Conservation (phyloP, 2,797 vertebrate genomes). For the Botia almorhae region DNA sequence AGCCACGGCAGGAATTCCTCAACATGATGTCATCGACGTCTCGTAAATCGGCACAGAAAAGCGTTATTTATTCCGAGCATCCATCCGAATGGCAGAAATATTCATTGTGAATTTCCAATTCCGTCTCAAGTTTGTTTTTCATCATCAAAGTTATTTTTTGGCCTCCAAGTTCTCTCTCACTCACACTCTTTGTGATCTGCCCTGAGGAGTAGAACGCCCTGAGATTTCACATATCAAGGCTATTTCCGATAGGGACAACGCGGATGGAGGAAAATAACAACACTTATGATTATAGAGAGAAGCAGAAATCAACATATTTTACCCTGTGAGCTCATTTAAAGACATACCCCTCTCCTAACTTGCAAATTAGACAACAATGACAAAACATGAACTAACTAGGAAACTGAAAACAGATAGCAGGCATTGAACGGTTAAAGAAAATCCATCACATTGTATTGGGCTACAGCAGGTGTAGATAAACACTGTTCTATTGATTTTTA, state of each 20-base stretch:
- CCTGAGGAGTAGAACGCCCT: conserved; percentile 38
- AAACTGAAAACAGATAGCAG: conserved; percentile 27
- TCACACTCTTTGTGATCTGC: conserved; percentile 48
- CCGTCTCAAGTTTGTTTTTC: conserved; percentile 53
- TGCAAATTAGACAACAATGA: conserved; percentile 29
- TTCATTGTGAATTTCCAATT: conserved; percentile 57
- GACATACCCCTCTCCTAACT: not conserved
- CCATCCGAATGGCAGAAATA: conserved; percentile 53
- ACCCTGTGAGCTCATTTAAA: conserved; percentile 26
- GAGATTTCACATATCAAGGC: conserved; percentile 36
- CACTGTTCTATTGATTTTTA: conserved; percentile 42
- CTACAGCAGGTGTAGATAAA: conserved; percentile 37
- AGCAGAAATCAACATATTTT: not conserved
- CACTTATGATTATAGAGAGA: conserved; percentile 25
- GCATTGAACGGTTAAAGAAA: conserved; percentile 25
- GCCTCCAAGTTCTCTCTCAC: conserved; percentile 45
- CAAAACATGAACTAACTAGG: conserved; percentile 16
- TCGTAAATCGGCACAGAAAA: conserved; percentile 20
- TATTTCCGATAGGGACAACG: conserved; percentile 24
- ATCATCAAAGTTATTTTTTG: conserved; percentile 43
- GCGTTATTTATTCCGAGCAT: conserved; percentile 53
- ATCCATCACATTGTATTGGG: conserved; percentile 26
- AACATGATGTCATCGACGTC: conserved; percentile 47
- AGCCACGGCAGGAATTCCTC: conserved; percentile 24
- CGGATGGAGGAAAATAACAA: conserved; percentile 41